phyloP scores from a whole-genome alignment of 1,140 invertebrate species.

The Trachymyrmex septentrionalis region DNA sequence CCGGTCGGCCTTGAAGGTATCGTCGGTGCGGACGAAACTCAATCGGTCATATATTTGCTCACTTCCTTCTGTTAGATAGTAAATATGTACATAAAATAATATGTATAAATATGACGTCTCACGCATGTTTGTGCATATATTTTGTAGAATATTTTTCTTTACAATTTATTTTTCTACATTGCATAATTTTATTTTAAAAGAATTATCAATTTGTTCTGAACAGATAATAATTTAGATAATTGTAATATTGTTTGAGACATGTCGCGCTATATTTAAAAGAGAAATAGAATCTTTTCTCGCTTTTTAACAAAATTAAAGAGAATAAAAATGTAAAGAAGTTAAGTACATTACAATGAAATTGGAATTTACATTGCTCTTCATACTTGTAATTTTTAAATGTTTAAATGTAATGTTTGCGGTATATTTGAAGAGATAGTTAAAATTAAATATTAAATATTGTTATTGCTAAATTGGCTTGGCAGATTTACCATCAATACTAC shows the following conservation, averaged over 20 bases:
- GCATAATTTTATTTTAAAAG: not conserved
- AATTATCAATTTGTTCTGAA: not conserved
- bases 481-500: not conserved
- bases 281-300: not conserved
- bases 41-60: not conserved
- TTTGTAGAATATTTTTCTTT: not conserved
- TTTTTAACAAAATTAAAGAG: not conserved
- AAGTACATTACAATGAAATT: not conserved
- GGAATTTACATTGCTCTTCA: not conserved
- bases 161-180: not conserved
- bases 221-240: not conserved
- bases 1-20: constrained; percentile 72
- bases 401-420: not conserved
- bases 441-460: constrained; percentile 6
- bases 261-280: no score
- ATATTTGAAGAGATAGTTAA: not conserved
- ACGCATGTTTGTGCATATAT: not conserved
- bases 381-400: not conserved
- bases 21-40: not conserved
- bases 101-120: not conserved
- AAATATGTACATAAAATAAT: not conserved
- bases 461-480: constrained; percentile 12
- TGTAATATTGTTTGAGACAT: not conserved
- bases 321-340: not conserved
- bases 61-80: not conserved